Evolutionary conservation across 2,113 vertebrate species (phyloP), one percentile per base, ranked within the genome.

Genomic region (Hemiprocne comata): DNA sequence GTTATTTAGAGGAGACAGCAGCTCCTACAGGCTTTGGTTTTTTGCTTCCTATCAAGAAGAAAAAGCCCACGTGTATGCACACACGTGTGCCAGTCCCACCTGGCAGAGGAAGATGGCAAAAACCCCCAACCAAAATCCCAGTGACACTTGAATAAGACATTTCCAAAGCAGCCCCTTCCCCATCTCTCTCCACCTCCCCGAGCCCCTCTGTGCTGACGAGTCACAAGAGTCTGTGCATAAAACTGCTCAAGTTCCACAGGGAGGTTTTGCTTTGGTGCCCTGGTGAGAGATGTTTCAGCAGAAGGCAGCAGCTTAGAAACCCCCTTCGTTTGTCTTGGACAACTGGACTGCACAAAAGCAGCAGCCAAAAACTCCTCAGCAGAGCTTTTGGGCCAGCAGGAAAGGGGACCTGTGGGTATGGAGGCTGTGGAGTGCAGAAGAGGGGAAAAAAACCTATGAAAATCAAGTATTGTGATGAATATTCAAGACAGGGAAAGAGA

Each of bases 401-500:
- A 55, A 65, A 84, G 17, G 26, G 36, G 50, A 71, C 12, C 54
- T 21, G n/a, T 5, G 61, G 44, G 23, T 46, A 44, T 2, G 25
- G 38, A 72, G 33, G 6, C 54, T 0, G 2, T 9, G 13, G 38
- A 81, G 51, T 25, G 9, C 31, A 91, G 62, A 71, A 89, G 21
- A n/a, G 9, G 13, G 33, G 6, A 14, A 70, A n/a, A 64, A 9
- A 86, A 64, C 14, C 14, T 42, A 26, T 7, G 55, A 58, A 86
- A 87, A 67, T 31, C 21, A 25, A 82, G 28, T 21, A 53, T 28
- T 54, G 33, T 19, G 66, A 86, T 93, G 87, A 91, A 90, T 88
- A 91, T 87, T 94, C 78, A 93, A 89, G 57, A 2, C 26, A 44
- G 25, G 46, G 66, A 66, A 79, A 77, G 29, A 82, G 64, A 91